These are phyloP conservation scores for Melanotaenia parkinsoni DNA, from an alignment of 2,797 vertebrate genomes.

Conservation along the genomic window DNA sequence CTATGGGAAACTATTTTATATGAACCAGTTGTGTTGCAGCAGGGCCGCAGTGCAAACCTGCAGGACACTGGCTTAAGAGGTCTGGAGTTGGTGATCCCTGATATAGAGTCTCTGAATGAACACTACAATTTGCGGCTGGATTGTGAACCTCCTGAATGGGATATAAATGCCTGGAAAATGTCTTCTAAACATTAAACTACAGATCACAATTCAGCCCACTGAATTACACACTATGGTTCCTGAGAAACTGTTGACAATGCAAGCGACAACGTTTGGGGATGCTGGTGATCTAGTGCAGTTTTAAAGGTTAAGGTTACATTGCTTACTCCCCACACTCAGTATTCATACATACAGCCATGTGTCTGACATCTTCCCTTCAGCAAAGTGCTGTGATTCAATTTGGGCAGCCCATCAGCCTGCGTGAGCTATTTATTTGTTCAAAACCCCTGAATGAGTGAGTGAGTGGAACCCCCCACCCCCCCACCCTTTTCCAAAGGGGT, in stretches of 20 bases:
- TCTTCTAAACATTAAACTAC: too few species aligned
- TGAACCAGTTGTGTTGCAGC: too few species aligned
- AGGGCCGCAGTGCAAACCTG: too few species aligned
- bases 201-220: too few species aligned
- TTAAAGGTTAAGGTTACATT: conserved; percentile 2
- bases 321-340: not conserved
- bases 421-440: conserved; percentile 89
- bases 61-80: too few species aligned
- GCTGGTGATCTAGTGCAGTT: not conserved
- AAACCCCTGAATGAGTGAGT: conserved; percentile 78
- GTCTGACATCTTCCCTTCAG: conserved; percentile 17
- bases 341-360: conserved; percentile 6
- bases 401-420: conserved; percentile 60
- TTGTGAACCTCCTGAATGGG: not conserved
- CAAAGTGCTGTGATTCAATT: conserved; percentile 31
- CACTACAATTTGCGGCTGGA: not conserved
- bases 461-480: conserved; percentile 40
- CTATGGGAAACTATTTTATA: too few species aligned
- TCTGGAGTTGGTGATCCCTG: too few species aligned
- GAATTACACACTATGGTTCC: too few species aligned
- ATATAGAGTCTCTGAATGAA: too few species aligned
- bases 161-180: not conserved
- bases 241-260: too few species aligned
- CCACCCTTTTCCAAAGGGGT: conserved; percentile 63
- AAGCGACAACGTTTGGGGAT: too few species aligned